phyloP scores from a whole-genome alignment of 2,797 vertebrate species.

The Galagoides demidoff region DNA sequence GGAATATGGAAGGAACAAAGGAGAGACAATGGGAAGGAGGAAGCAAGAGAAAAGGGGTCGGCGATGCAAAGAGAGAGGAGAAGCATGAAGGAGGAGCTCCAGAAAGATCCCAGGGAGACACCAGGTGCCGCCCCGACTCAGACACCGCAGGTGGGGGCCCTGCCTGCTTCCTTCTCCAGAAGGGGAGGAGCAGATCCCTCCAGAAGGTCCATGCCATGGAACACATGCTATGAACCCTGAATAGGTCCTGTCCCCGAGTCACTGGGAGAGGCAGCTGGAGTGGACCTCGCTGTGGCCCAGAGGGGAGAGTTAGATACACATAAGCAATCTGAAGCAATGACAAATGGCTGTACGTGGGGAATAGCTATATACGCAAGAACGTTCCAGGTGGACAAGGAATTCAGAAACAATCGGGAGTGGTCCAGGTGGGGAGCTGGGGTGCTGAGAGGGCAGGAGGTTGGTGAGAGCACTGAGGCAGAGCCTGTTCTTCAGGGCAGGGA shows the following conservation, averaged over 20 bases:
- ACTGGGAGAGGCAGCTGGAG: neutral
- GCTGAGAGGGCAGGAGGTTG: accelerated
- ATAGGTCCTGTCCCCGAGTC: neutral
- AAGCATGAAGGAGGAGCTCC: neutral
- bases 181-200: conserved; percentile 74
- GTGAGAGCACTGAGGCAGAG: accelerated
- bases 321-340: neutral
- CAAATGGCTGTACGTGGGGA: neutral
- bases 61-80: neutral
- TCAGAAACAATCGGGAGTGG: neutral
- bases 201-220: conserved; percentile 35
- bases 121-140: conserved; percentile 53
- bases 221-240: neutral
- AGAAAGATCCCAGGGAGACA: neutral
- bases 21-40: neutral
- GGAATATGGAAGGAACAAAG: neutral
- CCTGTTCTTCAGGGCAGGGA: accelerated
- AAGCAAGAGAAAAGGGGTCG: neutral
- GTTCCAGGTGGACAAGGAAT: neutral
- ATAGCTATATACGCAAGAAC: neutral
- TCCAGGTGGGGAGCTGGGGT: accelerated
- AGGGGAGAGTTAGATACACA: neutral
- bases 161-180: conserved; percentile 8
- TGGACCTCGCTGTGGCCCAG: neutral
- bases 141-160: conserved; percentile 60